Conservation (phyloP, 2,113 vertebrate species). For the Cichladusa arquata region DNA sequence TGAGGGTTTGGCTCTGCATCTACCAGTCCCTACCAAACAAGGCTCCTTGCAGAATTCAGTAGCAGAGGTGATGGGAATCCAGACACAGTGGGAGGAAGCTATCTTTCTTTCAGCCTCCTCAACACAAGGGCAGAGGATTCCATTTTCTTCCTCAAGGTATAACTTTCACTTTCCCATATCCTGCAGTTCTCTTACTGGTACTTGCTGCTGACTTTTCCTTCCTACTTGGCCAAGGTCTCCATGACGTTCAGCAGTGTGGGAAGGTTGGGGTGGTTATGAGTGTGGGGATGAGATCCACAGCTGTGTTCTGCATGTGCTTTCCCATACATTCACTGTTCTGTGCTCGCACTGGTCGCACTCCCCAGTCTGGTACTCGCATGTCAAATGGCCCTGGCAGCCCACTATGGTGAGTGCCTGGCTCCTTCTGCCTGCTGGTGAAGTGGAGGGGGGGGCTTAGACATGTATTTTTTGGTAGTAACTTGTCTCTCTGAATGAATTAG, state of each 20-base stretch:
- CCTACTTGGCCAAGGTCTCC: background rate
- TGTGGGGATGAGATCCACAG: background rate
- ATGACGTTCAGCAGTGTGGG: background rate
- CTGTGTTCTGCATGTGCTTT: background rate
- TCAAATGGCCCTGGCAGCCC: background rate
- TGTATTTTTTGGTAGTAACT: background rate
- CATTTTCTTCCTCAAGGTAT: background rate
- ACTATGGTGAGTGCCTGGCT: background rate
- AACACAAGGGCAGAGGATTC: background rate
- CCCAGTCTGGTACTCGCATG: rapidly evolving
- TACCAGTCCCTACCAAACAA: background rate
- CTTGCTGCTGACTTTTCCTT: constrained; percentile 3
- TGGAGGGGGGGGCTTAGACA: background rate
- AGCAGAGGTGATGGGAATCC: background rate
- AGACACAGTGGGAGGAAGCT: constrained; percentile 1
- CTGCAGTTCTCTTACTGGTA: background rate
- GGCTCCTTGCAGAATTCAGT: constrained; percentile 9
- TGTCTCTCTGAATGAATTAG: background rate
- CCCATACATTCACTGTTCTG: background rate
- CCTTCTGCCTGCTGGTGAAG: background rate
- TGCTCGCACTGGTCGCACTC: rapidly evolving
- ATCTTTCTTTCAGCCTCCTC: background rate
- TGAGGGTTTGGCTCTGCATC: constrained; percentile 3
- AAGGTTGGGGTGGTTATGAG: background rate
- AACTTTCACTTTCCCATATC: background rate